Conservation (phyloP, 2,888 invertebrate genomes). For the Polyommatus iphigenia region DNA sequence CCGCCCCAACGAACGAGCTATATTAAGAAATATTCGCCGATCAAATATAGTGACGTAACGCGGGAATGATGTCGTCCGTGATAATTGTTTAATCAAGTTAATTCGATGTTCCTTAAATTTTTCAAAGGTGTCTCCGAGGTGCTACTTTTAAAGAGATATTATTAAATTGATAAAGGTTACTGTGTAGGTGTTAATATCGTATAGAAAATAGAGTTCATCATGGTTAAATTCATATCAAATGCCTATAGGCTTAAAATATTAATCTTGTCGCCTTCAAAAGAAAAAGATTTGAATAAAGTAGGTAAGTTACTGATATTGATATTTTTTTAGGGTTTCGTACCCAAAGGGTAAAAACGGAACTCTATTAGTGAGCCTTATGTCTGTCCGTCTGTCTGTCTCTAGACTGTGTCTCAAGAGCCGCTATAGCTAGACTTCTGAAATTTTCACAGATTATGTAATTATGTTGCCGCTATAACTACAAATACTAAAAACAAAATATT, state of each 20-base stretch:
- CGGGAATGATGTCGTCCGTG: slow-evolving; percentile 25
- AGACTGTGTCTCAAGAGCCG: no score
- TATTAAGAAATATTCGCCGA: slow-evolving; percentile 21
- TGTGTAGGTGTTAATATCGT: slow-evolving; percentile 27
- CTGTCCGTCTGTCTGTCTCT: no score
- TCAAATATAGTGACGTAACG: slow-evolving; percentile 30
- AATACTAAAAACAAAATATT: no score
- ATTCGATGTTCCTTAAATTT: slow-evolving; percentile 26
- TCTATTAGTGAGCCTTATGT: no score
- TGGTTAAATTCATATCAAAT: background rate
- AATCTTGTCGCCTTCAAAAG: background rate
- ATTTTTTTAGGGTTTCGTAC: no score
- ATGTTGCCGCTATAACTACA: no score
- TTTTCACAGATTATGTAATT: no score
- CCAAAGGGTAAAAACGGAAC: no score
- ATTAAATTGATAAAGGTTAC: slow-evolving; percentile 30
- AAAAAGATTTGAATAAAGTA: background rate
- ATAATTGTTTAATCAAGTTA: slow-evolving; percentile 31
- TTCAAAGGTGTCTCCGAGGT: slow-evolving; percentile 26
- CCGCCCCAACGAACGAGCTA: slow-evolving; percentile 15
- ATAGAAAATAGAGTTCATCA: slow-evolving; percentile 12
- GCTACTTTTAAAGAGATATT: slow-evolving; percentile 17
- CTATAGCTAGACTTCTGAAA: no score
- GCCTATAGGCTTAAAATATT: background rate
- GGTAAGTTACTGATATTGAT: no score